Evolutionary conservation across 2,888 invertebrate genomes (phyloP), one percentile per base, ranked within the genome.

Genomic region (Epinotia ramella): DNA sequence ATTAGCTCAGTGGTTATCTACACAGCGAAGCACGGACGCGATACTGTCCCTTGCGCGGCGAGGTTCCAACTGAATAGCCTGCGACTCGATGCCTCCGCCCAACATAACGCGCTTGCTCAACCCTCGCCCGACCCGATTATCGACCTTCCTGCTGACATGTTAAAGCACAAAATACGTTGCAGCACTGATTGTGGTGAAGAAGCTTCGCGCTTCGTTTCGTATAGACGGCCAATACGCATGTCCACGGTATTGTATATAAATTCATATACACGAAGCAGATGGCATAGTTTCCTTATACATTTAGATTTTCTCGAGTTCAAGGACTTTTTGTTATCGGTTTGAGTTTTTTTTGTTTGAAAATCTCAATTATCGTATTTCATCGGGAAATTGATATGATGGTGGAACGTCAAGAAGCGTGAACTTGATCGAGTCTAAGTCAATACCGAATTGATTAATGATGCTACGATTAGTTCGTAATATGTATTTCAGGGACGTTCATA

Each of bases 151-250:
- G 0, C 4, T 33, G 16, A 67, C 11, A 53, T 0, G 13, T 78
- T 85, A 91, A 82, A 85, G 88, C 80, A 77, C 77, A 86, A 81
- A 84, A 86, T 89, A 67, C 83, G 76, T 80, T 81, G 84, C 70
- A 66, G 63, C 63, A 73, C 65, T 73, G 71, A 76, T 85, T 86
- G 87, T 88, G 89, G 89, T 89, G 87, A 90, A 91, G 91, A 90
- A 92, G 89, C 91, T 91, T 91, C 90, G 91, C 90, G 88, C 90
- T 91, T 91, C 89, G 88, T 87, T 90, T 88, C 89, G 90, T 89
- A 89, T 87, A 90, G 88, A 91, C 88, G 89, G 89, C 93, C 92
- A 94, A 91, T 94, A 94, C 94, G 94, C 94, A 94, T 94, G 94
- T 93, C 94, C 94, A 94, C 90, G 89, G 88, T 87, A 86, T 84